Conservation (phyloP, 2,888 invertebrate species). For the Trachelus stipa region DNA sequence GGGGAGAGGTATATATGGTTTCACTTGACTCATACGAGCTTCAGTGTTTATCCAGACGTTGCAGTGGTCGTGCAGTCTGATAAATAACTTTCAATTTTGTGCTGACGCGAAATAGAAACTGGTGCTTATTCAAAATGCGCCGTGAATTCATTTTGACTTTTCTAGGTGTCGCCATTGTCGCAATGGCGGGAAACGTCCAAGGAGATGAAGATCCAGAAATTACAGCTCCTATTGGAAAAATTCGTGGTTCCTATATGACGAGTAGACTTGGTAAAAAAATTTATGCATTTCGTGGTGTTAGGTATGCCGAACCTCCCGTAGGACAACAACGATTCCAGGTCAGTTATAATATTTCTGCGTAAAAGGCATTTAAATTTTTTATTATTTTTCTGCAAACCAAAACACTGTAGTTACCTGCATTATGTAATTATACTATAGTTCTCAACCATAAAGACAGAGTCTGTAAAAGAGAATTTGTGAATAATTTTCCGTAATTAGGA, state of each 20-base stretch:
- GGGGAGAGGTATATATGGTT: background rate
- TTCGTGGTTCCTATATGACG: slow-evolving; percentile 44
- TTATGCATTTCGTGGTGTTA: slow-evolving; percentile 48
- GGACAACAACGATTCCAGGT: slow-evolving; percentile 48
- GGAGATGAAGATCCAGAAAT: slow-evolving; percentile 21
- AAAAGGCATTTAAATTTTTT: background rate
- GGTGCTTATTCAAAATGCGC: background rate
- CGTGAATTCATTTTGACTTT: background rate
- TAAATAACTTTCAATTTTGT: background rate
- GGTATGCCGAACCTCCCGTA: slow-evolving; percentile 49
- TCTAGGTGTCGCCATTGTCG: background rate
- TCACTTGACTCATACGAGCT: slow-evolving; percentile 1
- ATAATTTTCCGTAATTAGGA: background rate
- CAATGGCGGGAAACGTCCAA: background rate
- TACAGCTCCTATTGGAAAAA: slow-evolving; percentile 36
- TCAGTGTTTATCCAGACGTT: slow-evolving; percentile 4
- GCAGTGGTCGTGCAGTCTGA: background rate
- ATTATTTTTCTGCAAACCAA: background rate
- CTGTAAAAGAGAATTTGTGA: background rate
- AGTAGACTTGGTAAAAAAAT: slow-evolving; percentile 44
- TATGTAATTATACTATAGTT: background rate
- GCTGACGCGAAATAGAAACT: background rate
- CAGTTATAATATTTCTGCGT: slow-evolving; percentile 12
- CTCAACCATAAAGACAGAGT: background rate
- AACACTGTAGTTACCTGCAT: background rate